Base-by-base conservation (phyloP, 2,113 vertebrate species). In the Vidua macroura region DNA sequence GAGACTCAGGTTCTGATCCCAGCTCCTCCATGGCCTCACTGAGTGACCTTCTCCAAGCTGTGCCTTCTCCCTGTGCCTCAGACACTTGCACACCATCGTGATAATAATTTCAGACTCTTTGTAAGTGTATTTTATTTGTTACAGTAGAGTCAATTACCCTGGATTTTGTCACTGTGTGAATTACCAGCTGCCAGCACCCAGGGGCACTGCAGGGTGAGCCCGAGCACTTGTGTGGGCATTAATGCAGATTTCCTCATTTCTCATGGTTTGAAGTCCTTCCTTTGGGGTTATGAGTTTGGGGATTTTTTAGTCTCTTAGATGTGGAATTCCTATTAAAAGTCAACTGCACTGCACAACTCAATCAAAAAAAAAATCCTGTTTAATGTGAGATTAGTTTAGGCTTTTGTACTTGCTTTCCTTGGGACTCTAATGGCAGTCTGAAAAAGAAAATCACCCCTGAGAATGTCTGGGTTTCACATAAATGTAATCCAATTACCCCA, bases 401-500 rank as follows among this genome's bases (percentile, higher is more conserved):
- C 88, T 94, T 95, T 97, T 91, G 83, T 95, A 89, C 85, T 80
- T 92, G 66, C 55, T 91, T 96, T 97, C 81, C 56, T 86, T 93
- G 90, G 90, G 94, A 95, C 75, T 80, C 63, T 91, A 96, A 97
- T 87, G 89, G 82, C 66, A 83, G 62, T 25, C 81, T 91, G 88
- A 92, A 92, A 95, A 93, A 94, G 91, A 68, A 92, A 95, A 95
- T 90, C 90, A 94, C 95, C 83, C 64, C 66, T 84, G 94, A 96
- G 93, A 93, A 96, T 2, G 13, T 78, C 89, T 93, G 92, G 37
- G 83, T 96, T 96, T 96, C 96, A 92, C 91, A 95, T 92, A 93
- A 94, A 95, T 75, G 95, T 97, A 97, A 97, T 97, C 96, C 95
- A 95, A 95, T 97, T 97, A 96, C 76, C 62, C 69, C 51, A 76